phyloP scores from a whole-genome alignment of 2,113 vertebrate genomes.

The Syrrhaptes paradoxus region DNA sequence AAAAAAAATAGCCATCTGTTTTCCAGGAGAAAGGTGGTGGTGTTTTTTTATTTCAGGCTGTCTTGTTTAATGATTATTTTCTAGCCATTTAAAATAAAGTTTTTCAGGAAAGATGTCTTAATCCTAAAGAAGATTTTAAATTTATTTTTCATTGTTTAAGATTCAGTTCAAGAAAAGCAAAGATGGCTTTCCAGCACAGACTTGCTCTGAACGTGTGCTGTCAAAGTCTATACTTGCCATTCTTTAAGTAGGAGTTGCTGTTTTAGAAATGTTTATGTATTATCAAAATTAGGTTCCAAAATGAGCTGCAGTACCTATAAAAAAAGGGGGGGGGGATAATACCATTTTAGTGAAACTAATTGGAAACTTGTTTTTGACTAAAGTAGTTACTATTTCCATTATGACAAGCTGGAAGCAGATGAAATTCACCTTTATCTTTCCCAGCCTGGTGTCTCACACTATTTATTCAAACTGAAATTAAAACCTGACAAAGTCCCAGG shows the following conservation, averaged over 20 bases:
- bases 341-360: constrained; percentile 84
- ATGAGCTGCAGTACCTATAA: constrained; percentile 74
- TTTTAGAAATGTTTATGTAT: constrained; percentile 77
- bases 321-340: constrained; percentile 67
- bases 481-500: constrained; percentile 79
- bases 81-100: neutral
- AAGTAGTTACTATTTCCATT: constrained; percentile 85
- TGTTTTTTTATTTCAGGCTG: neutral
- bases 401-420: constrained; percentile 74
- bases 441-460: constrained; percentile 73
- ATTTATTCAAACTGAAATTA: constrained; percentile 85
- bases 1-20: neutral
- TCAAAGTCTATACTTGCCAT: constrained; percentile 68
- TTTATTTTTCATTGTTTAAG: constrained; percentile 23
- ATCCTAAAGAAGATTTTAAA: constrained; percentile 1
- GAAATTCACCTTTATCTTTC: constrained; percentile 84
- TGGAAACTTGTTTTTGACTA: constrained; percentile 82
- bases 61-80: neutral
- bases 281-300: constrained; percentile 80
- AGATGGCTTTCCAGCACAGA: neutral
- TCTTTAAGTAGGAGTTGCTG: constrained; percentile 36
- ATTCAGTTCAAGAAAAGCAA: constrained; percentile 8
- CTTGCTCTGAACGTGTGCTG: neutral
- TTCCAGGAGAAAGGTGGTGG: neutral
- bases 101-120: constrained; percentile 4